Evolutionary conservation across 2,888 invertebrate species (phyloP).

Genomic region (Coelinius sp.): DNA sequence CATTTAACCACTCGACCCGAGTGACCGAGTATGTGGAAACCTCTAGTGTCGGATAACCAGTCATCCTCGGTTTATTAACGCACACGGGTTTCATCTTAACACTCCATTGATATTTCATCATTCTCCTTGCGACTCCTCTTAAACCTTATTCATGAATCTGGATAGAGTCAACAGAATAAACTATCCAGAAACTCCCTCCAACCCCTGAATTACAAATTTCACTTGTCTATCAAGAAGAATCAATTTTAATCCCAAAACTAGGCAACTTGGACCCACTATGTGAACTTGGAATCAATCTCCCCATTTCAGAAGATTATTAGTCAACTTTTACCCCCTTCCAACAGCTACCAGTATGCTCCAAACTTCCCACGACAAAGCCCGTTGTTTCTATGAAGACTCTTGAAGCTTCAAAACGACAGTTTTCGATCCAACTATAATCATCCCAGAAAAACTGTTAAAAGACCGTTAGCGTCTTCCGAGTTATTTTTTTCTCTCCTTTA

Average conservation of each 20-base stretch:
- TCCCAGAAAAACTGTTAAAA: conserved; percentile 41
- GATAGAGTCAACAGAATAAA: no score
- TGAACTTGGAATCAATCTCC: conserved; percentile 11
- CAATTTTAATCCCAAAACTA: conserved; percentile 26
- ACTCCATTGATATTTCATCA: not conserved
- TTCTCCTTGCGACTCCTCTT: not conserved
- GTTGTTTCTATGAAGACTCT: not conserved
- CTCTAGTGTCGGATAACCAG: conserved; percentile 43
- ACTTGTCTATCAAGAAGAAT: not conserved
- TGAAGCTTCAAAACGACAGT: conserved; percentile 17
- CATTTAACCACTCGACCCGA: conserved; percentile 49
- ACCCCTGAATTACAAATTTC: not conserved
- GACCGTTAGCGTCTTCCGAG: conserved; percentile 27
- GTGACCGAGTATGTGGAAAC: conserved; percentile 44
- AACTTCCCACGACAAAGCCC: conserved; percentile 35
- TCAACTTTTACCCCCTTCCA: conserved; percentile 3
- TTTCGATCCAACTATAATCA: conserved; percentile 37
- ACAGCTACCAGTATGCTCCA: conserved; percentile 15
- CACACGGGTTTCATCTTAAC: conserved; percentile 15
- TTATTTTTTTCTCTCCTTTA: not conserved
- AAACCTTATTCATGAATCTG: no score
- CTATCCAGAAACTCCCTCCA: not conserved
- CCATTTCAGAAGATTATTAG: not conserved
- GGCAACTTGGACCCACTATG: not conserved
- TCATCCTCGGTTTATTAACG: not conserved